These are phyloP conservation scores for Alitta virens DNA, from an alignment of 2,888 invertebrate genomes.

Conservation along the genomic window DNA sequence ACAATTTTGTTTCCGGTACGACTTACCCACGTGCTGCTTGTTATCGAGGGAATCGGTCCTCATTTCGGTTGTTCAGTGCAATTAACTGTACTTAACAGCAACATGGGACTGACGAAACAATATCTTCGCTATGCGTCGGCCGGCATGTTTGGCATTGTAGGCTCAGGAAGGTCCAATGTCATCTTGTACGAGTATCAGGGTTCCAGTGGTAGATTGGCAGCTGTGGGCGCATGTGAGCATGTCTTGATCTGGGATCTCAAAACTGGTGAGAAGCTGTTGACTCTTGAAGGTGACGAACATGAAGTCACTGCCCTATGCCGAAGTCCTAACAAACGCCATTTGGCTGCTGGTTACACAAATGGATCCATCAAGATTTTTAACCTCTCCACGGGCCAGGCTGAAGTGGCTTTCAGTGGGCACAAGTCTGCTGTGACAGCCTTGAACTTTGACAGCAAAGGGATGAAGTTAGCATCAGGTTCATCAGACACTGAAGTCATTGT, in stretches of 20 bases:
- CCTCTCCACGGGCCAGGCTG: constrained; percentile 66
- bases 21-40: no score
- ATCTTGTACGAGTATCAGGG: constrained; percentile 75
- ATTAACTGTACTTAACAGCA: background rate
- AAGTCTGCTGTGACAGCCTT: constrained; percentile 78
- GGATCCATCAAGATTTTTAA: constrained; percentile 84
- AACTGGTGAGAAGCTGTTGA: constrained; percentile 61
- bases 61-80: no score
- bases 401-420: constrained; percentile 77
- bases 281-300: constrained; percentile 76
- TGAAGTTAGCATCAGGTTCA: constrained; percentile 83
- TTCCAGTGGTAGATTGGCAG: constrained; percentile 79
- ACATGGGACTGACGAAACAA: constrained; percentile 61
- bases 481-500: constrained; percentile 91
- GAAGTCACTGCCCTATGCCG: constrained; percentile 75
- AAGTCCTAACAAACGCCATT: constrained; percentile 72
- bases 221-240: constrained; percentile 91
- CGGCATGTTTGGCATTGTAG: constrained; percentile 85
- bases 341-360: constrained; percentile 86
- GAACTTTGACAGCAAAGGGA: constrained; percentile 76
- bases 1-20: no score
- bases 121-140: constrained; percentile 84
- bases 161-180: constrained; percentile 70
- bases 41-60: no score
- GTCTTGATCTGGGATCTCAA: constrained; percentile 87